Evolutionary conservation across 2,888 invertebrate species (phyloP).

Genomic region (Cantharis rustica): DNA sequence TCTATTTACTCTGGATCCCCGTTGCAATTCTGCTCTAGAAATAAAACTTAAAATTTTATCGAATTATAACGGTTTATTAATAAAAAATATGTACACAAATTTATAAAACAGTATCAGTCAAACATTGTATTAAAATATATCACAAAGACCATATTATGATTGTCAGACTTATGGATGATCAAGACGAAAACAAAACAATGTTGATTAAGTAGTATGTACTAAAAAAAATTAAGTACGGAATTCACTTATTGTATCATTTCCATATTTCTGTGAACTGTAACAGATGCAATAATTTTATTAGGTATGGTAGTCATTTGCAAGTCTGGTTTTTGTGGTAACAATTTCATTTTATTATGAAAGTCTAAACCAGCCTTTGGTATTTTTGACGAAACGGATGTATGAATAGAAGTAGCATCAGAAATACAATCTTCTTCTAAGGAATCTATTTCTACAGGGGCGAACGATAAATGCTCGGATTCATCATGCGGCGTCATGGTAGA

Average conservation of each 20-base stretch:
- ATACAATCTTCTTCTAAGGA: conserved; percentile 61
- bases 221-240: conserved; percentile 17
- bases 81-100: conserved; percentile 36
- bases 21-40: conserved; percentile 39
- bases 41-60: conserved; percentile 67
- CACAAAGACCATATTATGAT: conserved; percentile 37
- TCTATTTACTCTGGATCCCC: too few relatives aligned
- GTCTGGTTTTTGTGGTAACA: conserved; percentile 36
- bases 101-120: conserved; percentile 36
- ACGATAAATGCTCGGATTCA: conserved; percentile 82
- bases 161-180: conserved; percentile 30
- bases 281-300: conserved; percentile 75
- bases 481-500: conserved; percentile 93
- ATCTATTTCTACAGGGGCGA: conserved; percentile 71
- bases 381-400: conserved; percentile 57
- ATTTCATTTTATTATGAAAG: conserved; percentile 31
- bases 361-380: conserved; percentile 36
- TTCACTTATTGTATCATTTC: conserved; percentile 67
- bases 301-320: conserved; percentile 46
- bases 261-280: conserved; percentile 87
- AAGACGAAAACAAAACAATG: conserved; percentile 17
- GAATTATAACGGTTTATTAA: conserved; percentile 1
- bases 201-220: conserved; percentile 14
- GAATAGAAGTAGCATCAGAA: conserved; percentile 65
- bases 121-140: conserved; percentile 33